phyloP scores from a whole-genome alignment of 2,113 vertebrate genomes.

The Pterocles burchelli region DNA sequence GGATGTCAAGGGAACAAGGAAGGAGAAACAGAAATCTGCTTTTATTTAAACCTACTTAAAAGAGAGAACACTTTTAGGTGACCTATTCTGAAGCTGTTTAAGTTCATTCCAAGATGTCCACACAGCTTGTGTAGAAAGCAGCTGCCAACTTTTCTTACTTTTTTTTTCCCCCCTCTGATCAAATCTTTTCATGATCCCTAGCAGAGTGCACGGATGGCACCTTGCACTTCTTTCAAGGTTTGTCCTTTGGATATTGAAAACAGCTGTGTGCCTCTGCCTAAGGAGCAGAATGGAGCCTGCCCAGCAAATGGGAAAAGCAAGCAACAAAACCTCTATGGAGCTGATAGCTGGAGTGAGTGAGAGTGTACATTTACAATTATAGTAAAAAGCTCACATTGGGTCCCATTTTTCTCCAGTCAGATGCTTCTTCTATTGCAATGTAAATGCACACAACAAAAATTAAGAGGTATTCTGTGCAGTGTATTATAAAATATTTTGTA shows the following conservation, averaged over 20 bases:
- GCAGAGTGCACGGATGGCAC: background rate
- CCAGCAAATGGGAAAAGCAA: background rate
- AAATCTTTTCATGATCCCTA: background rate
- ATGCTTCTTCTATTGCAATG: background rate
- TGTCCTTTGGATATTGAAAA: background rate
- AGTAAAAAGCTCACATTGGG: background rate
- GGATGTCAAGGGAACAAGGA: slow-evolving; percentile 7
- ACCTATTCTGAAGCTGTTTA: slow-evolving; percentile 21
- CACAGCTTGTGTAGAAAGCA: background rate
- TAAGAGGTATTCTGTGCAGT: background rate
- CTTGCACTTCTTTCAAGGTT: background rate
- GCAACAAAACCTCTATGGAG: background rate
- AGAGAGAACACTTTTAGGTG: slow-evolving; percentile 32
- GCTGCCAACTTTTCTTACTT: background rate
- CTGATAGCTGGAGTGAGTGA: background rate
- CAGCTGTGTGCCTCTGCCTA: background rate
- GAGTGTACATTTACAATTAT: background rate
- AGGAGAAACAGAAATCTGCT: slow-evolving; percentile 50
- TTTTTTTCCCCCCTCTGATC: background rate
- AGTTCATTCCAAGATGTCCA: slow-evolving; percentile 13
- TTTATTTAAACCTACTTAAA: slow-evolving; percentile 59
- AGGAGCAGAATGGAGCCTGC: background rate
- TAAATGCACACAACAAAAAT: background rate
- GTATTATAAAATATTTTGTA: background rate
- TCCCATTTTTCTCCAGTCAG: background rate